Percentiles rank a stretch among this genome's conserved stretches.
Evolutionary conservation across 2,888 invertebrate species (phyloP).

Genomic region (Meandrusa payeni): DNA sequence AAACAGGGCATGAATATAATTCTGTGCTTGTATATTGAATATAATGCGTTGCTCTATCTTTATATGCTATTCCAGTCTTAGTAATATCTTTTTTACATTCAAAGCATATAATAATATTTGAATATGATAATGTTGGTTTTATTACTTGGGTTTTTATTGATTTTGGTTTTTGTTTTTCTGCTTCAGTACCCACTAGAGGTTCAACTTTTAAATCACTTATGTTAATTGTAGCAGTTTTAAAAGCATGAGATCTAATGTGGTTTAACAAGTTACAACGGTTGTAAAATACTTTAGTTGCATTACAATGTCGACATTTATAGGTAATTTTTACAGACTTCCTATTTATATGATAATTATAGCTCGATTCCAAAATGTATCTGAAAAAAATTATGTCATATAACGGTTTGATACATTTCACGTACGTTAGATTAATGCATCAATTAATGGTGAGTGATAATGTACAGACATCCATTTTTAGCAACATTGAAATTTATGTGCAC

Average conservation of each 20-base stretch:
- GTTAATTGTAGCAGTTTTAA: conserved; percentile 70
- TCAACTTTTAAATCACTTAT: conserved; percentile 63
- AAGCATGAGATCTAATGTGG: conserved; percentile 72
- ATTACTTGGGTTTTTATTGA: conserved; percentile 21
- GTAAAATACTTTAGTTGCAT: conserved; percentile 51
- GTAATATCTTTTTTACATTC: conserved; percentile 52
- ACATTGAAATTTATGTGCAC: too few species aligned
- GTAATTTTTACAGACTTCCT: conserved; percentile 68
- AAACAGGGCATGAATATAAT: conserved; percentile 57
- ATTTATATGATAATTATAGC: conserved; percentile 57
- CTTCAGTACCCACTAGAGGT: conserved; percentile 50
- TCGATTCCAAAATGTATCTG: conserved; percentile 66
- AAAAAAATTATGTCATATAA: too few species aligned
- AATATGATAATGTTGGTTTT: background rate
- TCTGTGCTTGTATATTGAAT: conserved; percentile 52
- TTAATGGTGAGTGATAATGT: too few species aligned
- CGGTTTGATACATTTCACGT: too few species aligned
- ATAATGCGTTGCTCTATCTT: conserved; percentile 59
- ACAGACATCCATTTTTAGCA: too few species aligned
- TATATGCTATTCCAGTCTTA: conserved; percentile 35
- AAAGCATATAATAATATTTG: conserved; percentile 36
- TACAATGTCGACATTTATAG: conserved; percentile 60
- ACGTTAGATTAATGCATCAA: too few species aligned
- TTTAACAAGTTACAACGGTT: conserved; percentile 70
- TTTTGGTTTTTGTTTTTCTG: conserved; percentile 16